Conservation (phyloP, 2,888 invertebrate species). For the Vesta saturnalis region DNA sequence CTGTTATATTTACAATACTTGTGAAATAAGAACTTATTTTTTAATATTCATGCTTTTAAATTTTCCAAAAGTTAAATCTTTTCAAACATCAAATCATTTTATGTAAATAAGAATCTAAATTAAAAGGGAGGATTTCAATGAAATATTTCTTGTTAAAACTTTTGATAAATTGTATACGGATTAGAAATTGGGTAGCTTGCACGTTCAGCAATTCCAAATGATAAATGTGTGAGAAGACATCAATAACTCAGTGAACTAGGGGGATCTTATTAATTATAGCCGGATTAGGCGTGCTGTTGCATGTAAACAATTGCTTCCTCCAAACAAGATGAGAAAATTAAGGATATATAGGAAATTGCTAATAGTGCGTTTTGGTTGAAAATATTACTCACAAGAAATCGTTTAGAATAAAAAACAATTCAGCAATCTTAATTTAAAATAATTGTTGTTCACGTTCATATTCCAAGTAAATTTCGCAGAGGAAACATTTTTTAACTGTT, state of each 20-base stretch:
- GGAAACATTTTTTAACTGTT: too few species aligned
- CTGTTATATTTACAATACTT: neutral
- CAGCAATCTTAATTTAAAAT: too few species aligned
- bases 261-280: conserved; percentile 29
- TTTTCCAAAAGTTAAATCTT: too few species aligned
- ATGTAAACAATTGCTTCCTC: conserved; percentile 19
- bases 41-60: neutral
- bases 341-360: conserved; percentile 6
- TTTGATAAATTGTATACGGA: neutral
- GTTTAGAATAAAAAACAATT: too few species aligned
- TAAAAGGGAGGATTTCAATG: neutral
- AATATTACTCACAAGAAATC: too few species aligned
- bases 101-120: neutral
- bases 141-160: neutral
- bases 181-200: conserved; percentile 10
- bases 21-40: neutral
- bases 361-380: neutral
- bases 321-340: conserved; percentile 15
- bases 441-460: too few species aligned
- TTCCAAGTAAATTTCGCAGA: too few species aligned
- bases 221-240: conserved; percentile 27
- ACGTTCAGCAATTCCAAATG: conserved; percentile 26
- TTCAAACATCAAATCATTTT: too few species aligned
- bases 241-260: conserved; percentile 22
- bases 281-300: conserved; percentile 21